A percentile compares a stretch with the other conserved stretches of the same genome.
These are phyloP conservation scores for Copidosoma floridanum DNA, from an alignment of 1,140 invertebrate genomes.

Conservation along the genomic window DNA sequence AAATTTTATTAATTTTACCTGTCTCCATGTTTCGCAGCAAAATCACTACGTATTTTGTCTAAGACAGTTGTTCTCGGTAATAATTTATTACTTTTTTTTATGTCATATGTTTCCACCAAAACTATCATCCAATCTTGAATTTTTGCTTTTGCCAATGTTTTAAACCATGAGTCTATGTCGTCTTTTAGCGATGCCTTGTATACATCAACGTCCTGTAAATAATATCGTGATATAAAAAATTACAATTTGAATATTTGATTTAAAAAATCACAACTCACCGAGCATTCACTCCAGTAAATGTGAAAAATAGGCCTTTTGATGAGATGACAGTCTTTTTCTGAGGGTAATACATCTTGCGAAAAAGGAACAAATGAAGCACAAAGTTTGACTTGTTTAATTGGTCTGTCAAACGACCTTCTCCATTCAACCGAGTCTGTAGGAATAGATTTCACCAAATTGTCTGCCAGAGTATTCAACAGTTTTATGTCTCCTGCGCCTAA, in stretches of 20 bases:
- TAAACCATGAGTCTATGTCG: slow-evolving; percentile 85
- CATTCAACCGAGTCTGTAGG: slow-evolving; percentile 86
- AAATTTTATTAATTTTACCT: slow-evolving; percentile 56
- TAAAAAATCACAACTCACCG: slow-evolving; percentile 61
- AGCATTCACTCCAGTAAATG: slow-evolving; percentile 93
- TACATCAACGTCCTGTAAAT: slow-evolving; percentile 80
- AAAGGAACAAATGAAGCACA: slow-evolving; percentile 84
- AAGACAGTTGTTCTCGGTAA: slow-evolving; percentile 88
- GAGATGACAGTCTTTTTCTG: slow-evolving; percentile 73
- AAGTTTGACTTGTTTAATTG: slow-evolving; percentile 79
- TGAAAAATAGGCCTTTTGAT: slow-evolving; percentile 88
- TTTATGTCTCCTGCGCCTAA: slow-evolving; percentile 85
- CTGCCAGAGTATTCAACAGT: slow-evolving; percentile 80
- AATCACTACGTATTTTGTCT: slow-evolving; percentile 92
- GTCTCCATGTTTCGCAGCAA: slow-evolving; percentile 84
- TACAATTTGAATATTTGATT: neutral
- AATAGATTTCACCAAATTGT: slow-evolving; percentile 73
- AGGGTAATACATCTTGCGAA: slow-evolving; percentile 66
- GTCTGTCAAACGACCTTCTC: slow-evolving; percentile 79
- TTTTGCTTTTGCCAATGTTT: slow-evolving; percentile 69
- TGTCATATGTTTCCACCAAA: slow-evolving; percentile 88
- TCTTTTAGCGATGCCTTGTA: slow-evolving; percentile 85
- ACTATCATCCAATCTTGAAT: slow-evolving; percentile 93
- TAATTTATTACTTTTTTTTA: slow-evolving; percentile 87
- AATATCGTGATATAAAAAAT: slow-evolving; percentile 26